Conservation (phyloP, 2,797 vertebrate genomes). For the Chanos chanos region DNA sequence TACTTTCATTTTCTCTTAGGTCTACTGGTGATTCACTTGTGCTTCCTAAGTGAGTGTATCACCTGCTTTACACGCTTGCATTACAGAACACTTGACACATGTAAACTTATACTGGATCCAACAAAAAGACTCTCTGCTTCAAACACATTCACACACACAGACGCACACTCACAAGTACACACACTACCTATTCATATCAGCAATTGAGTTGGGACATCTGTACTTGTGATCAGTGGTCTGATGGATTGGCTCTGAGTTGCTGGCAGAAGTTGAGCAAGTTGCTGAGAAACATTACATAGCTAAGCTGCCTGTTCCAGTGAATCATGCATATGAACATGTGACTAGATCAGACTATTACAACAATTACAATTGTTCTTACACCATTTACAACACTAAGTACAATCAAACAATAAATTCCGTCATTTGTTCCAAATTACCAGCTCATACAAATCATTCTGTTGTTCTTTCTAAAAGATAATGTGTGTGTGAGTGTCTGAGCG, state of each 20-base stretch:
- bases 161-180: not conserved
- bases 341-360: not conserved
- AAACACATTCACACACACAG: not conserved
- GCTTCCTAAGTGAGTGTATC: not conserved
- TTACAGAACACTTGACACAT: not conserved
- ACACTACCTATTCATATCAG: too few species aligned
- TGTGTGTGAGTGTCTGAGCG: too few species aligned
- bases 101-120: slow-evolving; percentile 11
- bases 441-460: too few species aligned
- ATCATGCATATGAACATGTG: not conserved
- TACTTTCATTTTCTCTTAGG: too few species aligned
- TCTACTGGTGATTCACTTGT: too few species aligned
- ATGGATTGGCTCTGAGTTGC: not conserved
- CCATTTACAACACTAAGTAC: too few species aligned
- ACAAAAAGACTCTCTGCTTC: not conserved
- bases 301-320: not conserved
- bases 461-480: too few species aligned
- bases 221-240: not conserved
- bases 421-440: too few species aligned
- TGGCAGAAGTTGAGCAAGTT: not conserved
- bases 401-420: too few species aligned
- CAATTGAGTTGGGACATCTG: too few species aligned
- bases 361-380: too few species aligned
- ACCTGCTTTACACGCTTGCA: not conserved
- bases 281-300: not conserved